These are phyloP conservation scores for Metopolophium dirhodum DNA, from an alignment of 1,140 invertebrate species.

Conservation along the genomic window DNA sequence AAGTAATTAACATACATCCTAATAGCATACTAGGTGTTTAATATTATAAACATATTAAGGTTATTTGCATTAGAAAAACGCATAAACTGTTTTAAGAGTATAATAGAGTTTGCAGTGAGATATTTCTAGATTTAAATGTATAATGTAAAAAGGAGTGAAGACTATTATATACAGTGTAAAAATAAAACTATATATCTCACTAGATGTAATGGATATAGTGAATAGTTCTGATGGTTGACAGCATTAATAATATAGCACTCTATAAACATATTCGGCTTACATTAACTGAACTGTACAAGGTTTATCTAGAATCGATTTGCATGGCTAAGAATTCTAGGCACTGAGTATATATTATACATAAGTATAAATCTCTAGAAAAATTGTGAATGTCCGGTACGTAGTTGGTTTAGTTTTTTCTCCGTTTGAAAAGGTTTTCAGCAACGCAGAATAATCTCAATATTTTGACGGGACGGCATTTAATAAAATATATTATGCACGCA, in stretches of 20 bases:
- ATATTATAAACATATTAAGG: too few species aligned
- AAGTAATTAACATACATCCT: too few species aligned
- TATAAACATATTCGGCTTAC: not conserved
- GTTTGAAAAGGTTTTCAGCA: not conserved
- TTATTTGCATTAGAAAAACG: not conserved
- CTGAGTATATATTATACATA: not conserved
- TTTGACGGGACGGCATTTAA: not conserved
- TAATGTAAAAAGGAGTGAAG: not conserved
- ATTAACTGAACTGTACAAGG: not conserved
- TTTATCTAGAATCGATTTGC: not conserved
- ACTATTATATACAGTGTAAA: not conserved
- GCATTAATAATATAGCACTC: slow-evolving; percentile 2
- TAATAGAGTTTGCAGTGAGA: not conserved
- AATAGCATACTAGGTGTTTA: too few species aligned
- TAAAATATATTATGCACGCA: not conserved
- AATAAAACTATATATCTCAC: not conserved
- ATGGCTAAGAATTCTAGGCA: not conserved
- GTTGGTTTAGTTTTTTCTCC: not conserved
- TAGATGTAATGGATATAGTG: not conserved
- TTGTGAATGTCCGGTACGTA: not conserved
- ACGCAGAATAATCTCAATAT: not conserved
- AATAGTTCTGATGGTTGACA: not conserved
- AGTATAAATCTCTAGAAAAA: not conserved
- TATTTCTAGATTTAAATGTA: not conserved
- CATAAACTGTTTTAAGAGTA: not conserved